Evolutionary conservation across 2,888 invertebrate genomes (phyloP).

Genomic region (Smittia sp.): DNA sequence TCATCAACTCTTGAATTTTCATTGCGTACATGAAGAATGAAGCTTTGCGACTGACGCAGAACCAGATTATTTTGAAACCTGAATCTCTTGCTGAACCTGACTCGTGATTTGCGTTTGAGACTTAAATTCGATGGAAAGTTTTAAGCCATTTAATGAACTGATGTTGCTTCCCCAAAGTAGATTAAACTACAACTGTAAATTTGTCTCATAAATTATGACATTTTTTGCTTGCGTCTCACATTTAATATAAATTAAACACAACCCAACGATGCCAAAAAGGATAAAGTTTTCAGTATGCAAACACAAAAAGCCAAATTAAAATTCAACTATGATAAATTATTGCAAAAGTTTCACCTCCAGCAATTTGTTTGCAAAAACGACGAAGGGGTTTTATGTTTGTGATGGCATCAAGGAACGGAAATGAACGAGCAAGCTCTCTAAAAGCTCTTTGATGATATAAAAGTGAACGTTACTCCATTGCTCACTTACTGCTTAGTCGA

Average conservation of each 20-base stretch:
- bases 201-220: slow-evolving; percentile 5
- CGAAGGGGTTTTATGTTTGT: neutral
- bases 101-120: neutral
- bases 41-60: too few relatives aligned
- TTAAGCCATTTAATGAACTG: too few relatives aligned
- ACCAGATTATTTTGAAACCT: neutral
- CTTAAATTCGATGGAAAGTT: too few relatives aligned
- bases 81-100: neutral
- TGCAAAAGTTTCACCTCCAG: slow-evolving; percentile 36
- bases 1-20: too few relatives aligned
- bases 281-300: neutral
- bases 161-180: neutral
- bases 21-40: too few relatives aligned
- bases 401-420: too few relatives aligned
- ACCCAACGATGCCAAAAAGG: neutral
- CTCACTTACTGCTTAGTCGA: too few relatives aligned
- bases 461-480: too few relatives aligned
- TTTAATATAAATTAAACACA: slow-evolving; percentile 15
- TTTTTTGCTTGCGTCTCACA: neutral
- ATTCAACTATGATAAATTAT: slow-evolving; percentile 38
- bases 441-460: too few relatives aligned
- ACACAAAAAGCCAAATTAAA: slow-evolving; percentile 24
- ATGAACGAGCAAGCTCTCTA: neutral
- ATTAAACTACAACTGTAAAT: neutral
- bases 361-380: neutral